Evolutionary conservation across 2,888 invertebrate species (phyloP).

Genomic region (Lamellibrachia satsuma): DNA sequence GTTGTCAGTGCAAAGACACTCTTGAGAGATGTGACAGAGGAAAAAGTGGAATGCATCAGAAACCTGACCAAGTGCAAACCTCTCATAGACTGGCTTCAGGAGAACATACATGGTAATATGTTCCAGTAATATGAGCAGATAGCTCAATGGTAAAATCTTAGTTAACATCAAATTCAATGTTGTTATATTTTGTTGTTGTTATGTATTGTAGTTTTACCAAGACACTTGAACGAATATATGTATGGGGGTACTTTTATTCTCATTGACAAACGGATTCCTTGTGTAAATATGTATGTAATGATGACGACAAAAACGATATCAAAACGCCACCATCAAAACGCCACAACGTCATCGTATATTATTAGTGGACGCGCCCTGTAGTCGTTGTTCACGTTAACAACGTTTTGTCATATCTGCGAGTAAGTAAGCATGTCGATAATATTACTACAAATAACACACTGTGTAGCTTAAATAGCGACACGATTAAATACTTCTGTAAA

Average conservation of each 20-base stretch:
- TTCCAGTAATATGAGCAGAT: not conserved
- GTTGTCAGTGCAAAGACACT: slow-evolving; percentile 24
- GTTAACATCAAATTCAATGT: not conserved
- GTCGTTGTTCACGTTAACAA: no score
- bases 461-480: no score
- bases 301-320: not conserved
- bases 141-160: not conserved
- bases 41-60: slow-evolving; percentile 39
- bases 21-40: slow-evolving; percentile 38
- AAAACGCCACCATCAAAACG: no score
- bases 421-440: no score
- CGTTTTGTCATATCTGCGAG: no score
- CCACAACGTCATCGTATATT: not conserved
- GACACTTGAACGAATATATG: not conserved
- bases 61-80: slow-evolving; percentile 39
- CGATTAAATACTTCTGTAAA: no score
- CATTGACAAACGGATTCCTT: not conserved
- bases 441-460: no score
- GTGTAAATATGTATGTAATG: not conserved
- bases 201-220: not conserved
- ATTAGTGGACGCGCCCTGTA: no score
- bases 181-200: not conserved
- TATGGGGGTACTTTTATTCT: no score
- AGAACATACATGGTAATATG: slow-evolving; percentile 35
- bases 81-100: slow-evolving; percentile 45